phyloP scores from a whole-genome alignment of 1,140 invertebrate species.

The Parasteatoda tepidariorum region DNA sequence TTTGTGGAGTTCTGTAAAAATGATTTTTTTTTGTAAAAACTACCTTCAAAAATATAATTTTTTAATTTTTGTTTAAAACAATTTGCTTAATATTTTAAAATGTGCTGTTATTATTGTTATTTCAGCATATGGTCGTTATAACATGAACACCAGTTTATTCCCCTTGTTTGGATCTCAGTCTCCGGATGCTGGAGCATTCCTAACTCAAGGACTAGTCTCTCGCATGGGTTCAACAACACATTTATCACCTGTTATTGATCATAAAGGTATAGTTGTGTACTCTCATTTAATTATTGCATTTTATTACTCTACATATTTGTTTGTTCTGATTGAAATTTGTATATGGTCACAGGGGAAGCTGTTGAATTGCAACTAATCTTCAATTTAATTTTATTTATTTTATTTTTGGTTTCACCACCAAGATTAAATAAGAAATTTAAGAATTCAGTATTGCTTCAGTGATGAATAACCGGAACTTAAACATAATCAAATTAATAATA shows the following conservation, averaged over 20 bases:
- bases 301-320: no score
- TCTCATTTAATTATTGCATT: no score
- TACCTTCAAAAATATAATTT: no score
- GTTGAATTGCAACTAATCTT: not conserved
- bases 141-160: slow-evolving; percentile 52
- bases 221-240: slow-evolving; percentile 42
- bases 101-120: no score
- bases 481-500: no score
- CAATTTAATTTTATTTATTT: not conserved
- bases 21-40: no score
- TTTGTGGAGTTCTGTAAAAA: no score
- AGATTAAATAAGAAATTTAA: not conserved
- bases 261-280: slow-evolving; percentile 30
- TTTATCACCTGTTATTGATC: slow-evolving; percentile 48
- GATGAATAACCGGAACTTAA: no score
- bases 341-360: slow-evolving; percentile 46
- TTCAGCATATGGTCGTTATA: slow-evolving; percentile 42
- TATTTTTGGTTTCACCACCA: not conserved
- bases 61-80: no score
- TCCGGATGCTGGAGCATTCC: slow-evolving; percentile 42
- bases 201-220: slow-evolving; percentile 54
- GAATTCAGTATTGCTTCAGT: not conserved
- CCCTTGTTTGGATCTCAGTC: slow-evolving; percentile 46
- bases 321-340: no score
- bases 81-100: no score